Base-by-base conservation (phyloP, 2,888 invertebrate genomes). In the Coelopa pilipes region DNA sequence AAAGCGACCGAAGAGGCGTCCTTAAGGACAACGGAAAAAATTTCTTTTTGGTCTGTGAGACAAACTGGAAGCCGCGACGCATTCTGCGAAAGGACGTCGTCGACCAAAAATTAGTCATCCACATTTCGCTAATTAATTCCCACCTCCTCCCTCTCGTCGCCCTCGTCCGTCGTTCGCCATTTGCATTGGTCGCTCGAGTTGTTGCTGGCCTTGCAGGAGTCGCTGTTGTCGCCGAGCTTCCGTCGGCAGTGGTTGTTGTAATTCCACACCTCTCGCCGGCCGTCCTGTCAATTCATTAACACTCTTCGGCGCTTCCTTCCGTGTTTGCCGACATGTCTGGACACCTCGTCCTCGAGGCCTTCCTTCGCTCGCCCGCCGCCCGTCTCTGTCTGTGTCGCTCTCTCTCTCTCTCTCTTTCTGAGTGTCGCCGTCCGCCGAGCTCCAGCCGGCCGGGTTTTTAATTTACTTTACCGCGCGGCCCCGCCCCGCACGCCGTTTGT, bases 211-310 rank as follows among this genome's bases (percentile, higher is more conserved):
- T 65, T 19, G 17, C 15, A 12, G 13, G 46, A 65, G 45, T 65
- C 46, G 65, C 17, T 46, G 17, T 65, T 65, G 45, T 19, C 10
- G 9, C 45, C n/a, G 17, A n/a, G 34, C 45, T 46, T 11, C 13
- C 15, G n/a, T 45, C 15, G 17, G 17, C n/a, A 34, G 34, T 65
- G 47, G 49, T 66, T 66, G 66, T 50, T 66, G 49, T 66, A 21
- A 24, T 62, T 66, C 24, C 19, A 50, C 50, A 66, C 19, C 21
- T 21, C 12, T 49, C 66, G 19, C 49, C 66, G 15, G 50, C 21
- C 21, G 24, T 62, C 60, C 66, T 66, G 66, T 66, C 66, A 66
- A 66, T 66, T 66, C 66, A 66, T 66, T 66, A 66, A 66, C 66
- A 66, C 66, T 66, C 50, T 66, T 47, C 10, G 34, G 34, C 34